These are phyloP conservation scores for Musca domestica DNA, from an alignment of 1,140 invertebrate genomes.

Conservation along the genomic window DNA sequence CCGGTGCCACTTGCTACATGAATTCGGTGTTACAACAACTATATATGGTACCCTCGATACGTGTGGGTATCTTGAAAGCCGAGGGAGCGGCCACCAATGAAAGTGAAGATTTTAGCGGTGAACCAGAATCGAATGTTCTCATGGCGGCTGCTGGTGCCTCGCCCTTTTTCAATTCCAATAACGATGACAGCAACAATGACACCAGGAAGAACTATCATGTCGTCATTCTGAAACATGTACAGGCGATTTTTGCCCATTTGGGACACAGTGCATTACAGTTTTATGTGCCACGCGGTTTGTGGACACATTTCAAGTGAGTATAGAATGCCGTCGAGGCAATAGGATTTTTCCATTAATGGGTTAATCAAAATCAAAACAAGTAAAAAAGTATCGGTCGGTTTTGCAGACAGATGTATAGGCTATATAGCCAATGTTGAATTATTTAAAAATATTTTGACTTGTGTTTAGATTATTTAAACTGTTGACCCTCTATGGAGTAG, in stretches of 20 bases:
- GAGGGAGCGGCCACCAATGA: conserved; percentile 80
- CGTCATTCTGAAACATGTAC: conserved; percentile 93
- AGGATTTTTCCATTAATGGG: background rate
- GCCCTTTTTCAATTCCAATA: conserved; percentile 41
- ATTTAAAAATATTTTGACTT: too few species aligned
- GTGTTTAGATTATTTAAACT: too few species aligned
- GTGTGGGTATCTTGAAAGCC: conserved; percentile 73
- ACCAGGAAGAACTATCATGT: conserved; percentile 86
- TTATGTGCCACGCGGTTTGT: conserved; percentile 93
- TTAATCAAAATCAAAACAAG: background rate
- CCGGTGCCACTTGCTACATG: conserved; percentile 99
- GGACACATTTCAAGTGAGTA: conserved; percentile 94
- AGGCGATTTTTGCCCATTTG: conserved; percentile 96
- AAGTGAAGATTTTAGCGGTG: conserved; percentile 87
- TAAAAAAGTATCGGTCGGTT: too few species aligned
- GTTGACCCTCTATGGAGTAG: too few species aligned
- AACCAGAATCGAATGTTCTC: conserved; percentile 53
- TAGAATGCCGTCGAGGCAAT: too few species aligned
- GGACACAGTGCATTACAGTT: conserved; percentile 95
- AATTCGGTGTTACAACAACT: conserved; percentile 97
- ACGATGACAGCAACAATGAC: conserved; percentile 41
- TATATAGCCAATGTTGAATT: too few species aligned
- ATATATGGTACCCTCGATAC: conserved; percentile 92
- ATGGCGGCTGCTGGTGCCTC: conserved; percentile 27
- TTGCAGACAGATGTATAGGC: too few species aligned